Evolutionary conservation across 1,140 invertebrate genomes (phyloP).

Genomic region (Drosophila navojoa): DNA sequence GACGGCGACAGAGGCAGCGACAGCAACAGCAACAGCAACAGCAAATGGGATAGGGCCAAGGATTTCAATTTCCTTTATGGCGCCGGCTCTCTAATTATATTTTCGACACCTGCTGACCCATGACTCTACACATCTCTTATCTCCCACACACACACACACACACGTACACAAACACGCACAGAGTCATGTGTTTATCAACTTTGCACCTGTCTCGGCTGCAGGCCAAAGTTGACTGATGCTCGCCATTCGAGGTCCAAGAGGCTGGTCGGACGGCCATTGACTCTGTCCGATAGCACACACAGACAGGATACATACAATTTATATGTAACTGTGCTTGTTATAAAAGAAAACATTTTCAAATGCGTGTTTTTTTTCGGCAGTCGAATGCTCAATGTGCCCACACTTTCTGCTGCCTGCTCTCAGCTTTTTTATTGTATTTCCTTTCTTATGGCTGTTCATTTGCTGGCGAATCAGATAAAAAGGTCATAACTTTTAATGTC

Average conservation of each 20-base stretch:
- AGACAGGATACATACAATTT: neutral
- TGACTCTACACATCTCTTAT: conserved; percentile 13
- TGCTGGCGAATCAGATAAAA: conserved; percentile 15
- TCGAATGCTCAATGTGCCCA: no score
- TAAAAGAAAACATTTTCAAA: conserved; percentile 4
- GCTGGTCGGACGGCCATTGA: conserved; percentile 27
- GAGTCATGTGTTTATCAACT: conserved; percentile 17
- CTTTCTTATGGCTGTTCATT: neutral
- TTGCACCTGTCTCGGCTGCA: conserved; percentile 25
- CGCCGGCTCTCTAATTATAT: conserved; percentile 52
- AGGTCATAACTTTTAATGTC: neutral
- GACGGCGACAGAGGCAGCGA: neutral
- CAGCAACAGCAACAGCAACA: neutral
- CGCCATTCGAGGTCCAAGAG: neutral
- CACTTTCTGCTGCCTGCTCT: neutral
- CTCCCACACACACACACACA: no score
- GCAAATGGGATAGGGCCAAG: conserved; percentile 13
- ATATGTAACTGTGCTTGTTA: neutral
- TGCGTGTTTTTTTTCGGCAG: no score
- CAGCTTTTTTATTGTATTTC: neutral
- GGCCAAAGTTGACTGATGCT: conserved; percentile 24
- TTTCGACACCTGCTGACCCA: conserved; percentile 54
- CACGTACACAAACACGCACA: neutral
- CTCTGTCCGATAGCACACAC: conserved; percentile 8
- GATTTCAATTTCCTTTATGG: conserved; percentile 62